Evolutionary conservation across 2,113 vertebrate species (phyloP).

Genomic region (Clarias gariepinus): DNA sequence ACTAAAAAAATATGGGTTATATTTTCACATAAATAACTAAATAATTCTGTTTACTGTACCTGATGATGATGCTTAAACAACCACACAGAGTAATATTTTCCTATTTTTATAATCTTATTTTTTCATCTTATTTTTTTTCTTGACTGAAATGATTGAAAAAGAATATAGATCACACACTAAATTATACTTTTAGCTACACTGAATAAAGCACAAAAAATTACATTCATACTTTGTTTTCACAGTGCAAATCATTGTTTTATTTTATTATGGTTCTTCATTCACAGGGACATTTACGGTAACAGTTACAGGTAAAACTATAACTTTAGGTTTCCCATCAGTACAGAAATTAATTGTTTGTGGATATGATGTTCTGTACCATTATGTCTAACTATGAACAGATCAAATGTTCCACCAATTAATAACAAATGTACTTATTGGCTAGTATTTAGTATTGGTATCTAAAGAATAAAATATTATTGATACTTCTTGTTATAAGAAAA

Average conservation of each 20-base stretch:
- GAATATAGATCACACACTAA: background rate
- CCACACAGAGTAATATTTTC: conserved; percentile 5
- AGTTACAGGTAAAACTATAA: background rate
- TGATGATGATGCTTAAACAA: background rate
- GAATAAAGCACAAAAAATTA: background rate
- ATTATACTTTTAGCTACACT: background rate
- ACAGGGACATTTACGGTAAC: background rate
- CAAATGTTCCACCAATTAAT: background rate
- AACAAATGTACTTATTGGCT: background rate
- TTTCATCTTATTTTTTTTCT: background rate
- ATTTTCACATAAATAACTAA: conserved; percentile 23
- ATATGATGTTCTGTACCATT: background rate
- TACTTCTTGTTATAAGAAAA: background rate
- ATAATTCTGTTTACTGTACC: conserved; percentile 9
- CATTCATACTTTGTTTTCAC: background rate
- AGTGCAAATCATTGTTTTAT: background rate
- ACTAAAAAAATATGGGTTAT: conserved; percentile 51
- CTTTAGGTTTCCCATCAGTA: background rate
- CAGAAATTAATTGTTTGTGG: background rate
- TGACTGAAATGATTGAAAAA: conserved; percentile 3
- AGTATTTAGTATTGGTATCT: background rate
- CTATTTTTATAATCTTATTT: background rate
- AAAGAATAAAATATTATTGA: background rate
- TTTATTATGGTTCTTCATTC: background rate
- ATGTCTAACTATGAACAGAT: background rate